Evolutionary conservation across 2,888 invertebrate genomes (phyloP).

Genomic region (Tanytarsus gracilentus): DNA sequence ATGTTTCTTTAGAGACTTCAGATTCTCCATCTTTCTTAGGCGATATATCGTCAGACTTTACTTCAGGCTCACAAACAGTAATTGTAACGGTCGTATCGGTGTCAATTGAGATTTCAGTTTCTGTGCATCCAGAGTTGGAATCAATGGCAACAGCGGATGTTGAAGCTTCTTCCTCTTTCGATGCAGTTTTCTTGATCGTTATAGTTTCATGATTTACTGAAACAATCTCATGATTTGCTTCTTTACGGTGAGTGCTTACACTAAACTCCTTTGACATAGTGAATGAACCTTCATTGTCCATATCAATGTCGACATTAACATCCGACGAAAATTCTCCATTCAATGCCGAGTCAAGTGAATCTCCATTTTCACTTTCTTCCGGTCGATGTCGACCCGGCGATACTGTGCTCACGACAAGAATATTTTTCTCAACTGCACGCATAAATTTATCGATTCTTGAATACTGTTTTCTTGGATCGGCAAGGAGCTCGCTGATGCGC

Average conservation of each 20-base stretch:
- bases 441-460: constrained; percentile 93
- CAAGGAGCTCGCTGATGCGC: constrained; percentile 86
- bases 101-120: constrained; percentile 30
- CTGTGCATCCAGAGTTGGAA: constrained; percentile 33
- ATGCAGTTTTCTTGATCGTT: constrained; percentile 45
- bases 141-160: constrained; percentile 36
- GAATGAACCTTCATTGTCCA: constrained; percentile 43
- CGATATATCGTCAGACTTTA: no score
- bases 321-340: constrained; percentile 46
- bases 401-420: constrained; percentile 72
- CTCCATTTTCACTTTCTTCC: constrained; percentile 60
- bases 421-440: constrained; percentile 92
- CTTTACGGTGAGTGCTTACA: constrained; percentile 15
- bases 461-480: constrained; percentile 87
- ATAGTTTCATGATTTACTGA: constrained; percentile 38
- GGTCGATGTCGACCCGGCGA: constrained; percentile 56
- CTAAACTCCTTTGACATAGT: constrained; percentile 31
- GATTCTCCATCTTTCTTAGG: constrained; percentile 46
- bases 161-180: constrained; percentile 44
- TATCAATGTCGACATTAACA: constrained; percentile 49
- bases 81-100: constrained; percentile 32
- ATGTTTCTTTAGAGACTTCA: background rate
- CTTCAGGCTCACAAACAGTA: constrained; percentile 40
- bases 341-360: constrained; percentile 46
- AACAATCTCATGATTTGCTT: background rate